Evolutionary conservation across 2,113 vertebrate genomes (phyloP).

Genomic region (Hippocampus barbouri): DNA sequence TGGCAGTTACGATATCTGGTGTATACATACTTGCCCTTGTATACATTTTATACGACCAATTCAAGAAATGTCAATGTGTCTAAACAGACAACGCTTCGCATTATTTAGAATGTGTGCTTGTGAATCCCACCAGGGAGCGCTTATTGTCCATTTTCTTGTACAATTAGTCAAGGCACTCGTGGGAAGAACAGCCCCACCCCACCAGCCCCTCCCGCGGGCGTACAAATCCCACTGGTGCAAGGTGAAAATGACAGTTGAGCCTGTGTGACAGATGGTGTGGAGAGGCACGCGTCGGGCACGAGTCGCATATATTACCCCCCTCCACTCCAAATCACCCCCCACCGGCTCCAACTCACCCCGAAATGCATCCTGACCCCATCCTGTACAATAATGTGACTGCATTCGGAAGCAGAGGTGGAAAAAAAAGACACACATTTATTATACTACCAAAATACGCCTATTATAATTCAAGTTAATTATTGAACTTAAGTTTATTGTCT

Average conservation of each 20-base stretch:
- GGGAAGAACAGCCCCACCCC: slow-evolving; percentile 27
- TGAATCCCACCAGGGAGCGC: slow-evolving; percentile 12
- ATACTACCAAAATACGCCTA: not conserved
- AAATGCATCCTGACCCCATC: not conserved
- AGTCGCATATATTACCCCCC: slow-evolving; percentile 25
- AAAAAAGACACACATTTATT: not conserved
- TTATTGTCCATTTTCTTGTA: slow-evolving; percentile 40
- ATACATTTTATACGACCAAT: not conserved
- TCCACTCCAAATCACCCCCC: rapidly evolving
- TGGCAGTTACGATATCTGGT: not conserved
- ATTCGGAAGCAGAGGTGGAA: not conserved
- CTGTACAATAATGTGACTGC: slow-evolving; percentile 11
- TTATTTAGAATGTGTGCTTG: not conserved
- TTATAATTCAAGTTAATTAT: not conserved
- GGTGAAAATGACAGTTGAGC: slow-evolving; percentile 62
- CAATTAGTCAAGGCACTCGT: slow-evolving; percentile 27
- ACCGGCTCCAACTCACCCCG: not conserved
- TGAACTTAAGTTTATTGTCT: not conserved
- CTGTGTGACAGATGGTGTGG: slow-evolving; percentile 55
- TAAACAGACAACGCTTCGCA: not conserved
- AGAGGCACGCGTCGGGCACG: slow-evolving; percentile 73
- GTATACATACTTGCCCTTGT: too few species aligned
- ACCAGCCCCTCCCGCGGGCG: not conserved
- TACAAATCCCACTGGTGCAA: slow-evolving; percentile 16
- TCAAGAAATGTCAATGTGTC: not conserved